phyloP scores from a whole-genome alignment of 2,797 vertebrate genomes.

The Cercopithecus hamlyni region DNA sequence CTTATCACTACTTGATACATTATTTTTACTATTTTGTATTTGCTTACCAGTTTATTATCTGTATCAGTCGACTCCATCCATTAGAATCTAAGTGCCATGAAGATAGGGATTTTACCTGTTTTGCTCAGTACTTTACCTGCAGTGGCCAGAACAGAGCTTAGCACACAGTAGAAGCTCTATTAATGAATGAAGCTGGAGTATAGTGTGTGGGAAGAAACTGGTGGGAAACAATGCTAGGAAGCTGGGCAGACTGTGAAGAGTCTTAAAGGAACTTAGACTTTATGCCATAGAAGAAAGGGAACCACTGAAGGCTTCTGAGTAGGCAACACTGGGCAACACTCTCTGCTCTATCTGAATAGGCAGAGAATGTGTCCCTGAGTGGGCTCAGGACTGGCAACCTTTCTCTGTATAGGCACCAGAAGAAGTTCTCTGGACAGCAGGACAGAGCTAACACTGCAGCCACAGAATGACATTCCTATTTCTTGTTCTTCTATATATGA shows the following conservation, averaged over 20 bases:
- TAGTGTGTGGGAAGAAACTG: not conserved
- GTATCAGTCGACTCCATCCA: not conserved
- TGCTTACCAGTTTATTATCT: not conserved
- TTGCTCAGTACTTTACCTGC: not conserved
- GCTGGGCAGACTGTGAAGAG: not conserved
- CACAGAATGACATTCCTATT: not conserved
- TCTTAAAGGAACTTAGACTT: not conserved
- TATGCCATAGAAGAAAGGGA: not conserved
- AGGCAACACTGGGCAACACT: not conserved
- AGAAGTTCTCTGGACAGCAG: not conserved
- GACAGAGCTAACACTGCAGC: not conserved
- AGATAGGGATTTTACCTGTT: not conserved
- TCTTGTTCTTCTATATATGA: not conserved
- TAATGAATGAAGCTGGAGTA: not conserved
- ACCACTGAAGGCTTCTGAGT: not conserved
- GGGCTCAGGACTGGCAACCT: not conserved
- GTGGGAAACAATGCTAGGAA: not conserved
- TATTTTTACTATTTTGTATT: not conserved
- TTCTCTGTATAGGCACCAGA: not conserved
- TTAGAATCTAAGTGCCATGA: not conserved
- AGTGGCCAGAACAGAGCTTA: not conserved
- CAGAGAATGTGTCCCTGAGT: not conserved
- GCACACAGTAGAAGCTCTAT: not conserved
- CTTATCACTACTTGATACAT: not conserved
- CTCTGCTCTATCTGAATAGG: not conserved